Evolutionary conservation across 2,888 invertebrate species (phyloP).

Genomic region (Salpingus planirostris): DNA sequence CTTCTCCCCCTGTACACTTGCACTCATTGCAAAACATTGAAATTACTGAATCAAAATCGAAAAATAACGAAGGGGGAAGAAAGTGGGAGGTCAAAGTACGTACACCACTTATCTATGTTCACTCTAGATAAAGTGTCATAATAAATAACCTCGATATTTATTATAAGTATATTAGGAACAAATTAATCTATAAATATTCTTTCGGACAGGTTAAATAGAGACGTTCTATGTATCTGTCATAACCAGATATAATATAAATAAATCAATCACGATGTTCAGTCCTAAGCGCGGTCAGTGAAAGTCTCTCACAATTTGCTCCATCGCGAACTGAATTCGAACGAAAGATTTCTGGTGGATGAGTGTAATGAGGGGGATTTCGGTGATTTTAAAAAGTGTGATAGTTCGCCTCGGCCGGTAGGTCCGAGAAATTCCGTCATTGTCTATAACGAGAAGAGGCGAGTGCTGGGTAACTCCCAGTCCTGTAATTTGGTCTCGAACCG

Average conservation of each 20-base stretch:
- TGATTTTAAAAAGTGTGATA: not conserved
- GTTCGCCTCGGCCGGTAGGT: not conserved
- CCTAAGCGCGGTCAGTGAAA: conserved; percentile 7
- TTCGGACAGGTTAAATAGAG: conserved; percentile 16
- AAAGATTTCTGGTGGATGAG: no score
- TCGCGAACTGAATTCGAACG: not conserved
- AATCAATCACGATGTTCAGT: conserved; percentile 17
- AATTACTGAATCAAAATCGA: no score
- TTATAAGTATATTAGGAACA: conserved; percentile 11
- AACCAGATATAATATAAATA: conserved; percentile 17
- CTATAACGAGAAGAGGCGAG: conserved; percentile 25
- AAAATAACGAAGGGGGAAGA: no score
- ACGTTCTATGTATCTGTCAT: conserved; percentile 17
- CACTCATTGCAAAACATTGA: no score
- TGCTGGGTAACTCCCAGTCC: conserved; percentile 17
- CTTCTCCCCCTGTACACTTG: no score
- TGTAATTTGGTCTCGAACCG: conserved; percentile 24
- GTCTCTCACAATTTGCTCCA: no score
- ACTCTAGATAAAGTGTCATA: conserved; percentile 5
- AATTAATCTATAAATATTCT: conserved; percentile 15
- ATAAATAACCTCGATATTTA: conserved; percentile 12
- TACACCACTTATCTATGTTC: no score
- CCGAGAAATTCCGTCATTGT: conserved; percentile 26
- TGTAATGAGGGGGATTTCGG: no score
- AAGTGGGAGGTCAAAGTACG: conserved; percentile 4